phyloP scores from a whole-genome alignment of 2,797 vertebrate species.

The Sternotherus odoratus region DNA sequence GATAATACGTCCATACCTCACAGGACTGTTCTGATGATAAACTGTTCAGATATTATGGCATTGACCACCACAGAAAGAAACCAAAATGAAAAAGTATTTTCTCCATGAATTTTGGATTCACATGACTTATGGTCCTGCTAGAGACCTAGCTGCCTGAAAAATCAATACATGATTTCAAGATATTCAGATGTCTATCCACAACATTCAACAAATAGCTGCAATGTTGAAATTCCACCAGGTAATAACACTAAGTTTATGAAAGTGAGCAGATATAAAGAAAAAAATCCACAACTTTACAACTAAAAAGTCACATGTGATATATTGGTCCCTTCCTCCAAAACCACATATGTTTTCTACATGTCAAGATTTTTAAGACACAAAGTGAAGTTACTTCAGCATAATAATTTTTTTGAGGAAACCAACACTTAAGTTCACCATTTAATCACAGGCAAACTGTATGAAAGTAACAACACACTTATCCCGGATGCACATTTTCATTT shows the following conservation, averaged over 20 bases:
- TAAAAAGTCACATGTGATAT: background rate
- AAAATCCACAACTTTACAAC: background rate
- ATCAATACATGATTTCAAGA: background rate
- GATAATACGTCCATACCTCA: background rate
- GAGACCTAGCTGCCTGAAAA: fast-evolving
- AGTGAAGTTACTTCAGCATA: background rate
- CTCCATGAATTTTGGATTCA: background rate
- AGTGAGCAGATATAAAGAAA: background rate
- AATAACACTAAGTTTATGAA: background rate
- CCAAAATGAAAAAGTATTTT: background rate
- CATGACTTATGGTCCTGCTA: background rate
- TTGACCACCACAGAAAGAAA: background rate
- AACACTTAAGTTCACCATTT: background rate
- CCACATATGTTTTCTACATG: background rate
- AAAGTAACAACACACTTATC: background rate
- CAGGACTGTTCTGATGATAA: background rate
- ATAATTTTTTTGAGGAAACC: background rate
- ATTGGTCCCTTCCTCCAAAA: background rate
- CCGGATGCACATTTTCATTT: background rate
- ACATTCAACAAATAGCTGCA: background rate
- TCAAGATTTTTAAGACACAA: background rate
- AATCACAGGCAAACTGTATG: background rate
- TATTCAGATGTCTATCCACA: fast-evolving
- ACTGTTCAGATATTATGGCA: background rate
- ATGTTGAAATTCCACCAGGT: background rate